Conservation (phyloP, 2,113 vertebrate genomes). For the Lota lota region DNA sequence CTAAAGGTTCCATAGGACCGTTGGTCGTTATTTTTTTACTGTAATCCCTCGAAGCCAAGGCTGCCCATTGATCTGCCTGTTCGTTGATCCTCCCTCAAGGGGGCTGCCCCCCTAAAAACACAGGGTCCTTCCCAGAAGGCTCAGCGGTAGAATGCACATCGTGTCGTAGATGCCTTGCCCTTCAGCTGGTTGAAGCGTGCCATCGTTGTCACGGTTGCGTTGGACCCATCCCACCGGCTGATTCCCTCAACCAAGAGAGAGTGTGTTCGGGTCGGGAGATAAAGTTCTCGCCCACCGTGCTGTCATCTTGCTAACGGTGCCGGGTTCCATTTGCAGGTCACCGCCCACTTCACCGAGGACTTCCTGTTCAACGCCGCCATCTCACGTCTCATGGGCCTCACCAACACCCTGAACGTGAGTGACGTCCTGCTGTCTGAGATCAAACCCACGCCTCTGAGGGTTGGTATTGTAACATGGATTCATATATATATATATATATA, state of each 20-base stretch:
- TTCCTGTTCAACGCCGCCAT: constrained; percentile 89
- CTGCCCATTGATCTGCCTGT: constrained; percentile 57
- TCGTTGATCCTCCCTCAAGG: constrained; percentile 39
- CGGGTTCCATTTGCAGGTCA: constrained; percentile 77
- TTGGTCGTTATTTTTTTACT: constrained; percentile 38
- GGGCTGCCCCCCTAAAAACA: constrained; percentile 22
- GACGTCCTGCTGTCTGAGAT: neutral
- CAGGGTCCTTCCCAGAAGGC: constrained; percentile 45
- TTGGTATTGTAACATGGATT: neutral
- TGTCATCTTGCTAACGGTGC: neutral
- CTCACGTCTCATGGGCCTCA: constrained; percentile 89
- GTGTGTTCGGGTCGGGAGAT: too few species aligned
- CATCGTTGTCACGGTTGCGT: too few species aligned
- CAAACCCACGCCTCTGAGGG: neutral
- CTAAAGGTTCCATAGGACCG: constrained; percentile 50
- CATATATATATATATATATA: neutral
- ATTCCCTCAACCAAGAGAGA: too few species aligned
- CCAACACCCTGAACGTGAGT: constrained; percentile 83
- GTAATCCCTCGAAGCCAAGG: constrained; percentile 52
- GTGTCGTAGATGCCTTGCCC: neutral
- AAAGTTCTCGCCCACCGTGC: too few species aligned
- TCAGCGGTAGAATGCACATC: constrained; percentile 14
- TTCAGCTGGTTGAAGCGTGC: too few species aligned
- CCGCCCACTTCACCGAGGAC: constrained; percentile 83
- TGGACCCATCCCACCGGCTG: too few species aligned